phyloP scores from a whole-genome alignment of 2,888 invertebrate species.

The Apodemia duryi region DNA sequence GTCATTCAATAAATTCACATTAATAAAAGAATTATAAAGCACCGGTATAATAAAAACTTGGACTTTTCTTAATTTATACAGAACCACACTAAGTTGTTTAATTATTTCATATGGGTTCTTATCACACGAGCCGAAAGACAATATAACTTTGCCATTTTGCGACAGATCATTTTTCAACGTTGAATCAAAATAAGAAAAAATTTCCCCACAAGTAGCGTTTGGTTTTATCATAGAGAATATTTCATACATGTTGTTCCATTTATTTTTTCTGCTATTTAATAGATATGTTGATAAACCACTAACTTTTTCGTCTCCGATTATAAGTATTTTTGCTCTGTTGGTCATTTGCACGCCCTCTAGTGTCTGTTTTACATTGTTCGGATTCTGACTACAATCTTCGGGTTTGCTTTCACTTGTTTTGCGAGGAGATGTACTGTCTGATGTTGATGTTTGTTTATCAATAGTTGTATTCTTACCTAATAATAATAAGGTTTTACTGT shows the following conservation, averaged over 20 bases:
- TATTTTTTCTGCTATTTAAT: neutral
- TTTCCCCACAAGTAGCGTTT: neutral
- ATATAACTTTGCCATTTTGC: neutral
- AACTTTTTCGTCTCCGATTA: neutral
- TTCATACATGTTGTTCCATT: neutral
- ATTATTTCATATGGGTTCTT: neutral
- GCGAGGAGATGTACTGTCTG: neutral
- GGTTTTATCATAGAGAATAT: neutral
- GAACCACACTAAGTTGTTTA: neutral
- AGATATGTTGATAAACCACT: neutral
- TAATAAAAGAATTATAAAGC: neutral
- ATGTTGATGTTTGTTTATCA: neutral
- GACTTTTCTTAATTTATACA: neutral
- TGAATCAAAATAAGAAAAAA: neutral
- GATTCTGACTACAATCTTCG: neutral
- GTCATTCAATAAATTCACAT: conserved; percentile 5
- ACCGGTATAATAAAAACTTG: neutral
- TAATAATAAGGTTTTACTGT: neutral
- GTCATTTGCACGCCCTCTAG: neutral
- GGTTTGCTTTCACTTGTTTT: neutral
- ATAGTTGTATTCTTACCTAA: neutral
- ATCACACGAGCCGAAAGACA: neutral
- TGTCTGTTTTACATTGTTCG: neutral
- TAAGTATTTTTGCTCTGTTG: neutral
- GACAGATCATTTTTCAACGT: neutral